Percentiles rank a stretch among this genome's conserved stretches.
These are phyloP conservation scores for Yoshiicerus persimilis DNA, from an alignment of 1,140 invertebrate genomes.

Conservation along the genomic window DNA sequence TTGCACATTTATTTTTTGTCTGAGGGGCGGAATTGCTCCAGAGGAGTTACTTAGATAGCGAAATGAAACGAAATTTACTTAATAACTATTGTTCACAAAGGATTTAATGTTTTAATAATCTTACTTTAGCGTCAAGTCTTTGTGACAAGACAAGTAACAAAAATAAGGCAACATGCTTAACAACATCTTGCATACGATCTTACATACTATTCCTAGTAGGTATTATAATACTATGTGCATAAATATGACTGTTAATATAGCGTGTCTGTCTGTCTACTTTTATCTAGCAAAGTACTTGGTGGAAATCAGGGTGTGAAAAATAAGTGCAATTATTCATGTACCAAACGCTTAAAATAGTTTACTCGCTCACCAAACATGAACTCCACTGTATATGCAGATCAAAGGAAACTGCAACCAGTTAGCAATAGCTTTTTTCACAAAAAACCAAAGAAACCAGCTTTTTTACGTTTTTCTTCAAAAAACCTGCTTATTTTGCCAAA, in stretches of 20 bases:
- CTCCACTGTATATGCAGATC: too few relatives aligned
- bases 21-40: background rate
- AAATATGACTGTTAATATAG: background rate
- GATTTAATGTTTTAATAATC: background rate
- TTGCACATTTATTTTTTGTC: background rate
- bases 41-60: background rate
- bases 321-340: background rate
- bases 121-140: background rate
- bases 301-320: conserved; percentile 12
- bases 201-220: background rate
- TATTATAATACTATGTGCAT: background rate
- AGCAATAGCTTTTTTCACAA: too few relatives aligned
- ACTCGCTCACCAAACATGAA: too few relatives aligned
- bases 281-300: background rate
- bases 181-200: background rate
- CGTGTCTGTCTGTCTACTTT: background rate
- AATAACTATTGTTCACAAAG: background rate
- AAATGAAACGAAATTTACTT: background rate
- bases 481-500: too few relatives aligned
- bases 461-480: too few relatives aligned
- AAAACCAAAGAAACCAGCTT: too few relatives aligned
- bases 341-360: too few relatives aligned
- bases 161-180: background rate
- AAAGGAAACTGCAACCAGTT: too few relatives aligned
- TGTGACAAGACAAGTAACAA: background rate